Base-by-base conservation (phyloP, 2,113 vertebrate genomes). In the Saimiri boliviensis region DNA sequence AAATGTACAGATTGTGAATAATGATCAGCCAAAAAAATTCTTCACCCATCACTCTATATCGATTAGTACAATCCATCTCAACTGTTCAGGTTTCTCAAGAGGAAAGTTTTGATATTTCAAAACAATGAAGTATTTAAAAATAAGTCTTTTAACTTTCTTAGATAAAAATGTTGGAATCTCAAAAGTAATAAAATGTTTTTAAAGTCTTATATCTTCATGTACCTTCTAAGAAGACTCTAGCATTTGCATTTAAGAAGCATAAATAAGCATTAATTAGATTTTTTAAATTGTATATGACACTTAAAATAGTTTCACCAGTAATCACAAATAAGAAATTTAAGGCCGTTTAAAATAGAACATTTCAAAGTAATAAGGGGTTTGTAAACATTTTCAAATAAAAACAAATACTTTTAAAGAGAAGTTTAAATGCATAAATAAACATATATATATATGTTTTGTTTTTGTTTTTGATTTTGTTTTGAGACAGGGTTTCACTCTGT, bases 341-440 rank as follows among this genome's bases (percentile, higher is more conserved):
- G 16, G 49, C 58, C 81, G 12, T 91, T 93, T 90, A 84, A 92
- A 93, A 60, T 45, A 85, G 23, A 87, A 92, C 30, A 63, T 68
- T 71, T 93, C 37, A 79, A 79, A 32, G 21, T 73, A 90, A 42
- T 45, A 30, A 27, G 11, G 32, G 35, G 84, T 71, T 91, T 82
- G 81, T 54, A 19, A 54, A 85, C 27, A 35, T 77, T 89, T 95
- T 94, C 60, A 94, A 97, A 85, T 91, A 85, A 81, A 32, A 63
- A 81, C 11, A 85, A 86, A 82, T 89, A 79, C 13, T 95, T 63
- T 96, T 45, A 91, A 84, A 76, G 14, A 96, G 56, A 94, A 93
- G 93, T 92, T 21, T 17, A 96, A 56, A 74, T 68, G 35, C 13
- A 83, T 56, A 32, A 42, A 45, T 47, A 71, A 73, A 56, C 27